Evolutionary conservation across 1,140 invertebrate species (phyloP), one percentile per base, ranked within the genome.

Genomic region (Trichonephila clavata): DNA sequence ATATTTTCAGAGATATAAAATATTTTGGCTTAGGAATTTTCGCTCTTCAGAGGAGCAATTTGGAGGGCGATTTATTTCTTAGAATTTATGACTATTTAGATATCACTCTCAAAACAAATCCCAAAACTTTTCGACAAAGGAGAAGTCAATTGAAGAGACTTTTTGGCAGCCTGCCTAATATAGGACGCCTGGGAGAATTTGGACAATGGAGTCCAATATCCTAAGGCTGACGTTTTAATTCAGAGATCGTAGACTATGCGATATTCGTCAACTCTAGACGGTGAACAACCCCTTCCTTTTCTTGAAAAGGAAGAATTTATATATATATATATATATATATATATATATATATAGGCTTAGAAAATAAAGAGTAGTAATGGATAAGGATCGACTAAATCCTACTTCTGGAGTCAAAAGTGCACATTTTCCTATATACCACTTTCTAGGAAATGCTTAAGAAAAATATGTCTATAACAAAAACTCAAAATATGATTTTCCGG

Each of bases 61-160:
- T 24, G n/a, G 24, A 32, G 39, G 27, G 4, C 50, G 50, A 50
- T 50, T 50, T 50, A 50, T 50, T 50, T 50, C 71, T 20, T 32
- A 39, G 16, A 6, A 2, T 32, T 77, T 39, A 77, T 77, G 27
- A 39, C 10, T 77, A 27, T 77, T 20, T 77, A 27, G 71, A 77
- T 77, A 77, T 77, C 71, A 77, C 16, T 27, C 27, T 77, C 32
- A 24, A 39, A 77, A 32, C 71, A 77, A 77, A 77, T 27, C 71
- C 32, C 71, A 77, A 77, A 77, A 77, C 71, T 77, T 77, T 1
- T 77, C 71, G 32, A 77, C 71, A 39, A 77, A 77, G 14, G 71
- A 77, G 71, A 18, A 32, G 71, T 77, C 71, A 77, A 77, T 5
- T 77, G 71, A 77, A 77, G 27, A 77, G 71, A 77, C 71, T 77